Evolutionary conservation across 2,888 invertebrate genomes (phyloP).

Genomic region (Zaprionus bogoriensis): DNA sequence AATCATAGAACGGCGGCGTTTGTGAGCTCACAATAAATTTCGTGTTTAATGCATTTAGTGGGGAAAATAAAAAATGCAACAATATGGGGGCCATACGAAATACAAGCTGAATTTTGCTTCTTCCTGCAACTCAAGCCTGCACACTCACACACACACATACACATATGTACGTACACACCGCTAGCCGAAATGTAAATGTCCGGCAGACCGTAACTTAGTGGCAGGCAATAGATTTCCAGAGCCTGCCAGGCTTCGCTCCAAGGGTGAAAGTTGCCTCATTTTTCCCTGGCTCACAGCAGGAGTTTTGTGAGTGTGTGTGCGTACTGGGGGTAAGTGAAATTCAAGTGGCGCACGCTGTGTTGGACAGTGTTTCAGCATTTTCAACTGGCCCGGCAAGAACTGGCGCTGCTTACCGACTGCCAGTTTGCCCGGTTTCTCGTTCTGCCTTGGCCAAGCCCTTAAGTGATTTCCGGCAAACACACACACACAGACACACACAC

Average conservation of each 20-base stretch:
- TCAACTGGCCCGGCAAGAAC: slow-evolving; percentile 34
- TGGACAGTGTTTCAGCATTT: slow-evolving; percentile 63
- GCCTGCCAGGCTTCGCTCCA: slow-evolving; percentile 15
- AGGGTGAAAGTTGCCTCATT: slow-evolving; percentile 70
- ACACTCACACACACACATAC: slow-evolving; percentile 4
- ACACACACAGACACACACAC: slow-evolving; percentile 4
- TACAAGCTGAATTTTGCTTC: slow-evolving; percentile 10
- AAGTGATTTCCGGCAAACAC: slow-evolving; percentile 60
- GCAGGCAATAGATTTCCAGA: slow-evolving; percentile 72
- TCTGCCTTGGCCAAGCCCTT: slow-evolving; percentile 38
- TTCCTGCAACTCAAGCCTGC: neutral
- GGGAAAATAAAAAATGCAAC: slow-evolving; percentile 53
- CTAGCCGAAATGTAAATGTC: slow-evolving; percentile 76
- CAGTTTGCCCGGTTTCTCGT: slow-evolving; percentile 16
- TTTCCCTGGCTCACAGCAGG: slow-evolving; percentile 32
- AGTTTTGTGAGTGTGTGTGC: slow-evolving; percentile 14
- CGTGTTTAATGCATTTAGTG: slow-evolving; percentile 78
- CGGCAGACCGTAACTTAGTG: slow-evolving; percentile 80
- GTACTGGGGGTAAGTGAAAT: slow-evolving; percentile 64
- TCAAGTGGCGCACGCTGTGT: slow-evolving; percentile 74
- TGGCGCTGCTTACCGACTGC: slow-evolving; percentile 9
- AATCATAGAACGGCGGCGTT: slow-evolving; percentile 44
- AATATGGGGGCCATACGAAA: slow-evolving; percentile 44
- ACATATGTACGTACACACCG: neutral
- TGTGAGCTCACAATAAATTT: slow-evolving; percentile 66